phyloP scores from a whole-genome alignment of 2,888 invertebrate species.

The Agrotis segetum region DNA sequence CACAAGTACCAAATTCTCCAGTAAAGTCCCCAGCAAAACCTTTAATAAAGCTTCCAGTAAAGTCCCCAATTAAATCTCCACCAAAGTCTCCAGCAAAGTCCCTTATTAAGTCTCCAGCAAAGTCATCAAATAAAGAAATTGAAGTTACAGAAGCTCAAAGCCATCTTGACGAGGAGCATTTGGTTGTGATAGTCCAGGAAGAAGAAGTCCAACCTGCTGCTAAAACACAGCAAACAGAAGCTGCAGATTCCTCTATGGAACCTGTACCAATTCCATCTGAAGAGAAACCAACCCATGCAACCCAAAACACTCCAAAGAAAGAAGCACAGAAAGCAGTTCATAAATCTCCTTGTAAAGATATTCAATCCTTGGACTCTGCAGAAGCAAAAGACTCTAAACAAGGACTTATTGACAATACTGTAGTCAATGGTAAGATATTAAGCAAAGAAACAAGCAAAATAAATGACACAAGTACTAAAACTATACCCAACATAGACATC shows the following conservation, averaged over 20 bases:
- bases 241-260: conserved; percentile 70
- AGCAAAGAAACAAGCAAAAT: conserved; percentile 51
- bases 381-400: conserved; percentile 51
- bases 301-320: conserved; percentile 28
- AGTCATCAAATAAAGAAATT: conserved; percentile 51
- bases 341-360: conserved; percentile 53
- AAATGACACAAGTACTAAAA: conserved; percentile 42
- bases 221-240: conserved; percentile 58
- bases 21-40: conserved; percentile 8
- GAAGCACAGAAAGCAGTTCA: conserved; percentile 24
- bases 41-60: conserved; percentile 9
- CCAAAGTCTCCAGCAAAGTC: conserved; percentile 42
- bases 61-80: conserved; percentile 32
- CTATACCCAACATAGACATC: conserved; percentile 53
- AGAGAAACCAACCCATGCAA: conserved; percentile 12
- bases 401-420: conserved; percentile 45
- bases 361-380: conserved; percentile 31
- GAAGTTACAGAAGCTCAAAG: conserved; percentile 50
- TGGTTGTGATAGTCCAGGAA: conserved; percentile 46
- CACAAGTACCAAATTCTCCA: conserved; percentile 29
- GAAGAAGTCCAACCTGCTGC: conserved; percentile 39
- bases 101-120: conserved; percentile 31
- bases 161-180: conserved; percentile 56
- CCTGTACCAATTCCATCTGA: conserved; percentile 42
- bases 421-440: conserved; percentile 57